phyloP scores from a whole-genome alignment of 2,797 vertebrate genomes.

The Acipenser transmontanus region DNA sequence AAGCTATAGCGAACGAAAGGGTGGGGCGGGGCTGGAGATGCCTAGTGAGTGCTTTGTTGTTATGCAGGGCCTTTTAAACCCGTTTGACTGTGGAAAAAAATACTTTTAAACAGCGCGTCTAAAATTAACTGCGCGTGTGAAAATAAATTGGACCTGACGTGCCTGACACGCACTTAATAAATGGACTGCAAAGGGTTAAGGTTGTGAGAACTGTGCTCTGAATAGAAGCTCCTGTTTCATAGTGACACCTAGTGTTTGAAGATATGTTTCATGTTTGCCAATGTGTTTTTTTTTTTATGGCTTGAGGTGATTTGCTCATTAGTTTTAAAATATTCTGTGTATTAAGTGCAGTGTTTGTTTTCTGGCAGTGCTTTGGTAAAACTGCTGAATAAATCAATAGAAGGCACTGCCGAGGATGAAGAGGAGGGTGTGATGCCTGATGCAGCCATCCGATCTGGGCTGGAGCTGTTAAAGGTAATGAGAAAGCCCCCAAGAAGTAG shows the following conservation, averaged over 20 bases:
- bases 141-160: too few relatives aligned
- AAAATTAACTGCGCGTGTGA: too few relatives aligned
- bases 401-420: constrained; percentile 94
- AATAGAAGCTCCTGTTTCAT: constrained; percentile 32
- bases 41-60: too few relatives aligned
- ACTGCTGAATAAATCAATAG: constrained; percentile 95
- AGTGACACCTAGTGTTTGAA: constrained; percentile 58
- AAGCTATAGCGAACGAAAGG: too few relatives aligned
- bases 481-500: neutral
- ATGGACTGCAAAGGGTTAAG: too few relatives aligned
- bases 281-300: neutral
- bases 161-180: too few relatives aligned
- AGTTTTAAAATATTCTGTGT: neutral
- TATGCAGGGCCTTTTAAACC: too few relatives aligned
- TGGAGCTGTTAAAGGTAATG: constrained; percentile 92
- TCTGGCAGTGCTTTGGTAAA: constrained; percentile 85
- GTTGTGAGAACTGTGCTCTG: too few relatives aligned
- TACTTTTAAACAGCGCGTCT: too few relatives aligned
- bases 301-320: neutral
- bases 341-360: too few relatives aligned
- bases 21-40: too few relatives aligned
- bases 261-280: neutral
- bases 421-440: constrained; percentile 97
- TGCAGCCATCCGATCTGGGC: constrained; percentile 91
- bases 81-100: too few relatives aligned